Conservation (phyloP, 2,113 vertebrate species). For the Neolamprologus sp. region DNA sequence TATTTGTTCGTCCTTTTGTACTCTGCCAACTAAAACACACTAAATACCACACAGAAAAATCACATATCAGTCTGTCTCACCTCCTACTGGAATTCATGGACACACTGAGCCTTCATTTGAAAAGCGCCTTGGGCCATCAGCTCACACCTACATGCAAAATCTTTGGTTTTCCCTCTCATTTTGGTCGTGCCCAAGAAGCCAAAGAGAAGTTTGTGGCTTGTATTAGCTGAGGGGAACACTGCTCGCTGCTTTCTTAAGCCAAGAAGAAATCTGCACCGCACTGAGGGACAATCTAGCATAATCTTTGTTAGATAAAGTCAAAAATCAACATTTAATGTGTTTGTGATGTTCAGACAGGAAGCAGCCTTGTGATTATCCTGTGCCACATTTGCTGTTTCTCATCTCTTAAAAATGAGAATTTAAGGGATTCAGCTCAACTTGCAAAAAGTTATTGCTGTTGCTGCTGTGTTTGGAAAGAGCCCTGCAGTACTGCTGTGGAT, state of each 20-base stretch:
- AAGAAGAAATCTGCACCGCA: background rate
- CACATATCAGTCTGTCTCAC: background rate
- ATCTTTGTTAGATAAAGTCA: background rate
- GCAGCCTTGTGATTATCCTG: background rate
- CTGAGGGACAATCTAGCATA: background rate
- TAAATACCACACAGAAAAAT: background rate
- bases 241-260: background rate
- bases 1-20: background rate
- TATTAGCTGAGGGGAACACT: background rate
- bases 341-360: background rate
- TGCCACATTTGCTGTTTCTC: rapidly evolving
- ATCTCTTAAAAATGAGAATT: rapidly evolving
- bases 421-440: background rate
- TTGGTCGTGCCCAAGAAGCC: background rate
- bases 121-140: background rate
- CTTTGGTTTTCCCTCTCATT: background rate
- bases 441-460: background rate
- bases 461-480: background rate
- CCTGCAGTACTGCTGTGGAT: background rate
- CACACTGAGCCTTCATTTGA: background rate
- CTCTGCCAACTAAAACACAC: background rate
- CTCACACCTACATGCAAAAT: background rate
- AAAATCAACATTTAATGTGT: background rate
- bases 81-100: background rate
- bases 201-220: background rate